Evolutionary conservation across 2,113 vertebrate genomes (phyloP), one percentile per base, ranked within the genome.

Genomic region (Andinoacara biseriatus): DNA sequence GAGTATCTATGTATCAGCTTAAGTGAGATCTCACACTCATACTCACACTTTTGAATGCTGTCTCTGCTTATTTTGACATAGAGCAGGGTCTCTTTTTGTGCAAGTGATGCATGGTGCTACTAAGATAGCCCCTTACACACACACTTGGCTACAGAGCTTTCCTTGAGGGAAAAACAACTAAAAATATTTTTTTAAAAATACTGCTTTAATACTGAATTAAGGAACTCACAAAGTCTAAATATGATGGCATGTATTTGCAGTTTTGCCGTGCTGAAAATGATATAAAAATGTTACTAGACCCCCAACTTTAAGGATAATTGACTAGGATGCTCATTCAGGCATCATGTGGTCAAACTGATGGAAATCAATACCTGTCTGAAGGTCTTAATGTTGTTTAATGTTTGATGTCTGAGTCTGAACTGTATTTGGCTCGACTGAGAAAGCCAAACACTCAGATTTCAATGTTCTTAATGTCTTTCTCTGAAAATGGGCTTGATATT

Each of bases 371-470:
- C 43, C 67, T 31, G 43, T 72, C 15, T 52, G 26, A 72, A 52
- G 24, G 26, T 11, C 1, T 52, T 2, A 46, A 79, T 29, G 10
- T 40, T 57, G 33, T 7, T 58, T 33, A 31, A 49, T n/a, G 10
- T 65, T 46, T 72, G 26, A 76, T 58, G 77, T 84, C 59, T 63
- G 57, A 74, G 54, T 46, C 20, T 59, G 56, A 84, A 60, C 72
- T 52, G 26, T 15, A 20, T 57, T 60, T 74, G 35, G 17, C 14
- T 63, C 31, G 2, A 40, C 17, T 58, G 80, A 18, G 57, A 74
- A 85, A 58, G 10, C 38, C 49, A 61, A 40, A 82, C 2, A 54
- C 57, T 76, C 26, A 62, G 54, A 81, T 29, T 83, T 80, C 13
- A 33, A 31, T 29, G 35, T 81, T 29, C 54, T 40, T 3, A 26